Evolutionary conservation across 2,113 vertebrate species (phyloP), one percentile per base, ranked within the genome.

Genomic region (Tilapia sparmanii): DNA sequence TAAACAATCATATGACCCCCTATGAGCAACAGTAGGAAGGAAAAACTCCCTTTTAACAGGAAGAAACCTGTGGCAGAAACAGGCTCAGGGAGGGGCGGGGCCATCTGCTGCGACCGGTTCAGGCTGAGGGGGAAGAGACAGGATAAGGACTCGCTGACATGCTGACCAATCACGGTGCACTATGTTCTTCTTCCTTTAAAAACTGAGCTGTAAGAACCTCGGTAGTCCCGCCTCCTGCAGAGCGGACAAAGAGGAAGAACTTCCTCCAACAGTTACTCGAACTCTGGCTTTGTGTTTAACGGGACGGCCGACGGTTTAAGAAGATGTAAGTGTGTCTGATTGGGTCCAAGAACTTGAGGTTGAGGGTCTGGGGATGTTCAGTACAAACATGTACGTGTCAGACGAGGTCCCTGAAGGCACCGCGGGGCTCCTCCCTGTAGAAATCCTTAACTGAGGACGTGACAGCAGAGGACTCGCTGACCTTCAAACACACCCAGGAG

Each of bases 351-450:
- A 10, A 29, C 9, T 35, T 63, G 22, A 45, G 6, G 31, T 42
- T n/a, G 10, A 31, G 53, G 80, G 38, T 52, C 35, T 10, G 50
- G 7, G n/a, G 33, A 18, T 9, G 19, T 5, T 71, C 81, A 40
- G 53, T 24, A 24, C 35, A 42, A 9, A 71, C 8, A 1, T 61
- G 5, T n/a, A 8, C 63, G 71, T 47, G 55, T 54, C 50, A 54
- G 73, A 73, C 59, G 5, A 13, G 61, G 88, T 10, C 88, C 85
- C 85, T 90, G 81, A 87, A 90, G 85, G 85, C 85, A 87, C 9
- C 85, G n/a, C 12, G 8, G 57, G 5, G 71, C 52, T 4, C 80
- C 57, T 73, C 18, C 80, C 57, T 22, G 47, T 88, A 42, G 85
- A 86, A 86, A 80, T 33, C 35, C 16, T 66, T 59, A 50, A 71